Conservation (phyloP, 2,888 invertebrate genomes). For the Cephus sareptanus region DNA sequence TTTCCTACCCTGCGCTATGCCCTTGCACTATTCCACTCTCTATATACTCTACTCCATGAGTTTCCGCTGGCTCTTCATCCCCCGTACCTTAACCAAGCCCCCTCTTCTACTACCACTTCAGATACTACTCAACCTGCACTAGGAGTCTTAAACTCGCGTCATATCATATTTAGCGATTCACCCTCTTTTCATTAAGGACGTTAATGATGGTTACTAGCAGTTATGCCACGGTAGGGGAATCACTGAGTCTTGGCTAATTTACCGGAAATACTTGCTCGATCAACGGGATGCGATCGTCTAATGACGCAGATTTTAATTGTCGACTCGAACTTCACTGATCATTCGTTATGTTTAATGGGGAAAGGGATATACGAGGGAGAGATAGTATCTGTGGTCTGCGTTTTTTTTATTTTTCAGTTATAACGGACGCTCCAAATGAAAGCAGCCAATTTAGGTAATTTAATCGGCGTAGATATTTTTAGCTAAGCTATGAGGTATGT, state of each 20-base stretch:
- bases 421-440: no score
- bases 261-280: slow-evolving; percentile 13
- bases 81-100: not conserved
- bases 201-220: slow-evolving; percentile 50
- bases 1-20: slow-evolving; percentile 16
- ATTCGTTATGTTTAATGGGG: no score
- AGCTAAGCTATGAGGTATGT: no score
- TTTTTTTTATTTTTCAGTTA: no score
- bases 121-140: not conserved
- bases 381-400: no score
- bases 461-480: no score
- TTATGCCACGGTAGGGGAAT: slow-evolving; percentile 16
- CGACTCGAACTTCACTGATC: no score
- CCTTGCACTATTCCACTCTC: slow-evolving; percentile 14
- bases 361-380: no score
- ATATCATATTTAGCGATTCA: slow-evolving; percentile 52
- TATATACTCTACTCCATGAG: slow-evolving; percentile 1
- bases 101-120: slow-evolving; percentile 10
- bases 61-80: not conserved
- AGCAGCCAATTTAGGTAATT: no score
- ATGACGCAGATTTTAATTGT: not conserved
- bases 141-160: slow-evolving; percentile 23
- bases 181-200: slow-evolving; percentile 53
- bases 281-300: not conserved
- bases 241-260: slow-evolving; percentile 22